Evolutionary conservation across 2,113 vertebrate species (phyloP).

Genomic region (Xyliphius kryptos): DNA sequence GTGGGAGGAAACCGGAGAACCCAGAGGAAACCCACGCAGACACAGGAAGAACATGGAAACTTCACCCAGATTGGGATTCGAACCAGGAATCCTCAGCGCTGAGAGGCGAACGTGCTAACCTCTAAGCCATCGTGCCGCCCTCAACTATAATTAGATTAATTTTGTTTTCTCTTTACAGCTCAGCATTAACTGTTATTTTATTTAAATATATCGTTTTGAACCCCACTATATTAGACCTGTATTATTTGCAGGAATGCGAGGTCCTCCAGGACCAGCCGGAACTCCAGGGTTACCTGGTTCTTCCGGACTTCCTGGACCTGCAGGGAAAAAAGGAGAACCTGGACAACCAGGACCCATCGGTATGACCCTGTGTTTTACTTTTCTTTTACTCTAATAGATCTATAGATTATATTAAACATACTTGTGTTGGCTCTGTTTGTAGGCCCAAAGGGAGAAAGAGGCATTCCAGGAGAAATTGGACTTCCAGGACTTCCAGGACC

Average conservation of each 20-base stretch:
- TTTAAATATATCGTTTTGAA: slow-evolving; percentile 4
- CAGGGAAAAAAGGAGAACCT: slow-evolving; percentile 62
- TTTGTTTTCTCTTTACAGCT: background rate
- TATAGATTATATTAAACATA: background rate
- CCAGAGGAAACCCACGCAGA: too few species aligned
- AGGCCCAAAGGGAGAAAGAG: slow-evolving; percentile 32
- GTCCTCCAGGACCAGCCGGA: slow-evolving; percentile 54
- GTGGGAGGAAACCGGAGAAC: too few species aligned
- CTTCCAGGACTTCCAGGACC: slow-evolving; percentile 18
- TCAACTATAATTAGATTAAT: too few species aligned
- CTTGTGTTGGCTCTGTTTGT: slow-evolving; percentile 46
- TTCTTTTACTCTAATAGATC: background rate
- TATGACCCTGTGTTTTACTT: background rate
- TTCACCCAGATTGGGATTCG: too few species aligned
- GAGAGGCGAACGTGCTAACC: too few species aligned
- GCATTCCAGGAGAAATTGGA: slow-evolving; percentile 50
- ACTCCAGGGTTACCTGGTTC: slow-evolving; percentile 1
- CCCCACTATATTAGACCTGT: background rate
- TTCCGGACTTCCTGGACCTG: slow-evolving; percentile 24
- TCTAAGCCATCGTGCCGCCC: too few species aligned
- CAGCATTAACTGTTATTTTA: background rate
- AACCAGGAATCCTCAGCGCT: too few species aligned
- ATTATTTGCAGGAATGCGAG: slow-evolving; percentile 36
- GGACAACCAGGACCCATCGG: slow-evolving; percentile 64
- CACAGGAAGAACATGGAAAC: too few species aligned